Conservation (phyloP, 2,888 invertebrate species). For the Psylliodes chrysocephalus region DNA sequence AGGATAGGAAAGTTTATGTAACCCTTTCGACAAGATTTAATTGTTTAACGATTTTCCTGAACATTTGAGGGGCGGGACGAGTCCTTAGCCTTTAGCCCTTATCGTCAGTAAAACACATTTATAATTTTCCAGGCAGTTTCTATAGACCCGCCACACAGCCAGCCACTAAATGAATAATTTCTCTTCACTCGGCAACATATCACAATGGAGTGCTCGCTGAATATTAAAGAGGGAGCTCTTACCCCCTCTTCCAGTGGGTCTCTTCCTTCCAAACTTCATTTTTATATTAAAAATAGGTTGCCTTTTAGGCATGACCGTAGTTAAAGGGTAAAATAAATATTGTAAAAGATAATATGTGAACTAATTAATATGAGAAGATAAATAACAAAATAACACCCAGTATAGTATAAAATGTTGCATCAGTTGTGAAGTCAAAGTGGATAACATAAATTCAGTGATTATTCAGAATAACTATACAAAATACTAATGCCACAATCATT, state of each 20-base stretch:
- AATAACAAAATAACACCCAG: too few relatives aligned
- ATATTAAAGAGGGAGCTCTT: constrained; percentile 9
- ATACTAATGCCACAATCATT: too few relatives aligned
- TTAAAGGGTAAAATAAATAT: too few relatives aligned
- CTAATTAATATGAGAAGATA: too few relatives aligned
- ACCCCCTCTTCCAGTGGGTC: background rate
- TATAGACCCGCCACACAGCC: constrained; percentile 10
- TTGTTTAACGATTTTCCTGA: constrained; percentile 21
- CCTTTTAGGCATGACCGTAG: too few relatives aligned
- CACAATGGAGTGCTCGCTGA: constrained; percentile 16
- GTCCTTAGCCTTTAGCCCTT: background rate
- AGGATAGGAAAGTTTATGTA: constrained; percentile 1
- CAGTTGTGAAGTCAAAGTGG: too few relatives aligned
- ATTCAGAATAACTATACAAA: too few relatives aligned
- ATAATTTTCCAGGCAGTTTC: constrained; percentile 20
- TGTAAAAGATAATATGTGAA: too few relatives aligned
- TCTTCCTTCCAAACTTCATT: background rate
- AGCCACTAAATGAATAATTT: constrained; percentile 18
- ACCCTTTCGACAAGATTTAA: constrained; percentile 11
- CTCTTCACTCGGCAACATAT: constrained; percentile 21
- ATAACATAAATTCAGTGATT: too few relatives aligned
- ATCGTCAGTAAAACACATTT: constrained; percentile 21
- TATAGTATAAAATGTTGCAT: too few relatives aligned
- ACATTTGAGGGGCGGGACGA: constrained; percentile 1
- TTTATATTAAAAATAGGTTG: background rate